Percentiles rank a stretch among this genome's conserved stretches.
Evolutionary conservation across 2,888 invertebrate genomes (phyloP).

Genomic region (Dysmachus trigonus): DNA sequence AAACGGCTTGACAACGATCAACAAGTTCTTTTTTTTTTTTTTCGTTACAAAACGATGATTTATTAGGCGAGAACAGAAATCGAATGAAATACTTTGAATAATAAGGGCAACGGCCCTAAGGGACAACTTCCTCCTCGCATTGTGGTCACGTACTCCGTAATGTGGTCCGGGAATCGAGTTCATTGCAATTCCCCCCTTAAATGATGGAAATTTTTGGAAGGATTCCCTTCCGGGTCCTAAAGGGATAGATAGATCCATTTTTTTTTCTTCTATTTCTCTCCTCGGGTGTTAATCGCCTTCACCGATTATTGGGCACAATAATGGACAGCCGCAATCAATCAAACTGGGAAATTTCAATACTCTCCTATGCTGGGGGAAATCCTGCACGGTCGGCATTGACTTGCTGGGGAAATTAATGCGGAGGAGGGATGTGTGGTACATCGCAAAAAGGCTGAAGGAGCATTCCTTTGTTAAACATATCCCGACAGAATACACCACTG

Average conservation of each 20-base stretch:
- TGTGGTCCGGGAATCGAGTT: not conserved
- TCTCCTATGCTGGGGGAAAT: not conserved
- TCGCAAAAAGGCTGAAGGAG: not conserved
- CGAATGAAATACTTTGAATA: not conserved
- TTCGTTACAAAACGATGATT: not conserved
- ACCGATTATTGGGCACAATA: not conserved
- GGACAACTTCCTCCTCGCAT: not conserved
- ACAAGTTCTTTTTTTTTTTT: not conserved
- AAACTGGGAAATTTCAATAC: not conserved
- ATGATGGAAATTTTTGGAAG: not conserved
- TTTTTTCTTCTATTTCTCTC: not conserved
- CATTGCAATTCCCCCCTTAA: not conserved
- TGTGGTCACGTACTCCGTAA: not conserved
- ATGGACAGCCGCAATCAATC: not conserved
- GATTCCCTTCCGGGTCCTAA: not conserved
- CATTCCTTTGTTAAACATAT: not conserved
- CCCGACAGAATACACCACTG: not conserved
- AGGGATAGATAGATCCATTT: not conserved
- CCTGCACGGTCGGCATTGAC: not conserved
- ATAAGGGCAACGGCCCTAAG: not conserved
- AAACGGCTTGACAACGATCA: not conserved
- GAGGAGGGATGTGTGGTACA: not conserved
- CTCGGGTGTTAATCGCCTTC: not conserved
- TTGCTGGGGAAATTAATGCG: not conserved
- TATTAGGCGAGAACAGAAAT: not conserved